phyloP scores from a whole-genome alignment of 2,113 vertebrate genomes.

The Dissostichus mawsoni region DNA sequence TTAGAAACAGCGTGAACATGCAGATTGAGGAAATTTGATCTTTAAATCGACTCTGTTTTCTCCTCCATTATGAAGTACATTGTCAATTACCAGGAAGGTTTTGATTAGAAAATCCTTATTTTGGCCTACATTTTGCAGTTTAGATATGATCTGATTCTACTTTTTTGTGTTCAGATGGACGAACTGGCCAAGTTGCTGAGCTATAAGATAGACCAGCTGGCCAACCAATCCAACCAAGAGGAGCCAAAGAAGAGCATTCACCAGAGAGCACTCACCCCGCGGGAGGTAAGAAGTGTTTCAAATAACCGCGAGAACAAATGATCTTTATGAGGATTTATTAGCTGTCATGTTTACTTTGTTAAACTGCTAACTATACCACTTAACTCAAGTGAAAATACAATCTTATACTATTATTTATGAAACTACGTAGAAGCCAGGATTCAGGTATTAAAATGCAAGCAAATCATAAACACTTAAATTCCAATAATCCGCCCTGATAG shows the following conservation, averaged over 20 bases:
- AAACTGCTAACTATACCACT: background rate
- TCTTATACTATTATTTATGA: background rate
- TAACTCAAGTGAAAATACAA: background rate
- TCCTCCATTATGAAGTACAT: no score
- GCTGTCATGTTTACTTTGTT: background rate
- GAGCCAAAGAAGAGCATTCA: conserved; percentile 75
- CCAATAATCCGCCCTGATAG: background rate
- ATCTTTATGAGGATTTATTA: background rate
- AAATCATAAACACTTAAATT: background rate
- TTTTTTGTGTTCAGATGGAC: conserved; percentile 79
- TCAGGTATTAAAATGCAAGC: background rate
- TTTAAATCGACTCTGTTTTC: no score
- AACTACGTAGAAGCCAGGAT: background rate
- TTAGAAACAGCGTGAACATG: background rate
- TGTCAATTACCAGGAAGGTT: background rate
- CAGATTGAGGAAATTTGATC: background rate
- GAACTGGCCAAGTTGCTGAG: conserved; percentile 88
- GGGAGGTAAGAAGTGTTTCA: conserved; percentile 86
- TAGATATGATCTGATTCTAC: background rate
- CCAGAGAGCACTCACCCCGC: conserved; percentile 83
- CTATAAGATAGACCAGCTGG: conserved; percentile 89
- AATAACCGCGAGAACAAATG: background rate
- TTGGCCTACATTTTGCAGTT: background rate
- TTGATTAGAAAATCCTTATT: background rate
- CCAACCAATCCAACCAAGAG: conserved; percentile 77